Evolutionary conservation across 2,888 invertebrate genomes (phyloP).

Genomic region (Sphinx pinastri): DNA sequence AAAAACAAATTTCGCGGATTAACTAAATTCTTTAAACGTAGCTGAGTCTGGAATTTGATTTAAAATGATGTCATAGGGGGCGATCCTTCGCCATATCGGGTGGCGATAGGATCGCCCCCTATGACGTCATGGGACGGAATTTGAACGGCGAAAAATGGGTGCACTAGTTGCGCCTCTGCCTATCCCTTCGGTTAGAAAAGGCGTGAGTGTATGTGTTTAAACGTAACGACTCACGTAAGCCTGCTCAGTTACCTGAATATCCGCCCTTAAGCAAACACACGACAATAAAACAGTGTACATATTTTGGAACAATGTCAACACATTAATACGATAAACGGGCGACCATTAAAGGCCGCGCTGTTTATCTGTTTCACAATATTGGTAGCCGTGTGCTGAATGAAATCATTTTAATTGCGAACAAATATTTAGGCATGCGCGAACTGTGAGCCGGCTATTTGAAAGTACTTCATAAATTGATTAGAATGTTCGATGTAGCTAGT

Average conservation of each 20-base stretch:
- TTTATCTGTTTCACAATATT: conserved; percentile 32
- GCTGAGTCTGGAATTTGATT: too few species aligned
- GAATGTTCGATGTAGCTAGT: neutral
- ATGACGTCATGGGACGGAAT: too few species aligned
- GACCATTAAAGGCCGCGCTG: conserved; percentile 34
- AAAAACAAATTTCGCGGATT: too few species aligned
- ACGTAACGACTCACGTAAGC: too few species aligned
- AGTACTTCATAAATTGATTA: conserved; percentile 14
- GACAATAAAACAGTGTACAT: conserved; percentile 37
- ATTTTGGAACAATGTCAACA: conserved; percentile 43
- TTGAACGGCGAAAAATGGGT: too few species aligned
- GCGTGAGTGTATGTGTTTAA: too few species aligned
- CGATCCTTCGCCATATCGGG: too few species aligned
- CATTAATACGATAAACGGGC: conserved; percentile 43
- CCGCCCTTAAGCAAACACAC: conserved; percentile 31
- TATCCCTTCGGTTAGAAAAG: too few species aligned
- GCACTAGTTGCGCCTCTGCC: too few species aligned
- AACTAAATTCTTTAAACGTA: too few species aligned
- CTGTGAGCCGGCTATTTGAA: conserved; percentile 3
- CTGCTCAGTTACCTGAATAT: conserved; percentile 16
- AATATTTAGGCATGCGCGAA: conserved; percentile 1
- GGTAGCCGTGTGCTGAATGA: conserved; percentile 18
- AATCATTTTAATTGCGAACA: conserved; percentile 18
- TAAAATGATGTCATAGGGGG: too few species aligned
- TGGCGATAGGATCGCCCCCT: too few species aligned